Base-by-base conservation (phyloP, 2,888 invertebrate species). In the Stenurella melanura region DNA sequence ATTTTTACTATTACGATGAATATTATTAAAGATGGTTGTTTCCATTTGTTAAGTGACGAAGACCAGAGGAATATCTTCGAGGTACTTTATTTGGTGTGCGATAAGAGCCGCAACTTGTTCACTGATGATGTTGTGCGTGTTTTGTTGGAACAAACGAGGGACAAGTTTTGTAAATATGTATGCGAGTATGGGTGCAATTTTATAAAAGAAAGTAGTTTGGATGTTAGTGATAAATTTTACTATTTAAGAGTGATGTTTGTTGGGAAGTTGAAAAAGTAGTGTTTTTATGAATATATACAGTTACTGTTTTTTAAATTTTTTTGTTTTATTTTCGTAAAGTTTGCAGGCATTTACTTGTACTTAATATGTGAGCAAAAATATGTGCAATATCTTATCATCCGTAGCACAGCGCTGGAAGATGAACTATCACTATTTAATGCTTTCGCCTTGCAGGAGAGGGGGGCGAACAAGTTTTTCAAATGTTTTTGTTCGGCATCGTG, bases 141-240 rank as follows among this genome's bases (percentile, higher is more conserved):
- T 9, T 58, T 90, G 66, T 79, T 85, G 61, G 74, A 80, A 9
- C 77, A 86, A 69, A 77, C 88, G 1, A 78, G 87, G 70, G 83
- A 89, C 74, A 82, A 85, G 12, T 88, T 88, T 78, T 88, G 87
- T 82, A 84, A 86, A 75, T 87, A 89, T 82, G 84, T 89, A 77
- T 76, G 89, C 19, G 79, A 85, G 66, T 87, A 87, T 78, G 89
- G 89, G 38, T 87, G 87, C 80, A 81, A 86, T 67, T 86, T 82
- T 82, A 76, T 85, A 56, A 74, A 78, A 64, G 61, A 79, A 21
- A 76, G 70, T 61, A 75, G 69, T 34, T 50, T 77, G 19, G 72
- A 77, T 54, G 38, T 71, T 42, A 75, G 72, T 12, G 75, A 80
- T 73, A 75, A 72, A 70, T 70, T 73, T 68, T 80, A 76, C 73